A percentile compares a stretch with the other conserved stretches of the same genome.
Conservation (phyloP, 2,888 invertebrate genomes). For the Carabus problematicus region DNA sequence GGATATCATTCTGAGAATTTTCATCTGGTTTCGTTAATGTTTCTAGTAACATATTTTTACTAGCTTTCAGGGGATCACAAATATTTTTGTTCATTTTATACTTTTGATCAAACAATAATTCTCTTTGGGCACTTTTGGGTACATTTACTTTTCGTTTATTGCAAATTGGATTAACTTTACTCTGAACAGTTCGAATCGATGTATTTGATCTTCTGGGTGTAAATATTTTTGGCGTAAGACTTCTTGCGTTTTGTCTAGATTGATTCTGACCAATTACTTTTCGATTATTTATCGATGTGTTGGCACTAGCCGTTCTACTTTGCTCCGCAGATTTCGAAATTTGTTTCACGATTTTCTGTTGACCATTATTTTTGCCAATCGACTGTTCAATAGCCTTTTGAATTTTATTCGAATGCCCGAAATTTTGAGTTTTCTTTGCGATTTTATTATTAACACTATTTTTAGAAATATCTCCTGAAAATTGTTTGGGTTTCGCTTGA, state of each 20-base stretch:
- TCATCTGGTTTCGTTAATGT: conserved; percentile 6
- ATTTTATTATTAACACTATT: too few species aligned
- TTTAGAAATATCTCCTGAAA: too few species aligned
- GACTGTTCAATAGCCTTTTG: conserved; percentile 19
- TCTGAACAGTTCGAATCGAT: too few species aligned
- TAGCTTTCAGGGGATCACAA: background rate
- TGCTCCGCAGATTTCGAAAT: background rate
- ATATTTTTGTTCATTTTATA: too few species aligned
- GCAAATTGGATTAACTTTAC: too few species aligned
- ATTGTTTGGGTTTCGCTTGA: too few species aligned
- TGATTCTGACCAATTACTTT: background rate
- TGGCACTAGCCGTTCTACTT: background rate
- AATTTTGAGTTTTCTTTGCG: too few species aligned
- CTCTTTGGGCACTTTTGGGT: too few species aligned
- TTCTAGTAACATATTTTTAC: background rate
- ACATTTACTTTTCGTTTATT: too few species aligned
- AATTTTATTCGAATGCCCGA: background rate
- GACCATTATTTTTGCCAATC: conserved; percentile 9
- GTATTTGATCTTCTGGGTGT: background rate
- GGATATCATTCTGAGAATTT: conserved; percentile 19
- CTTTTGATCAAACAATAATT: too few species aligned
- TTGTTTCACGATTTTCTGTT: conserved; percentile 15
- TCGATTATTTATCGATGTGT: conserved; percentile 5
- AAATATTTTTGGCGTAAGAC: background rate
- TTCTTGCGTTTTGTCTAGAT: background rate